Base-by-base conservation (phyloP, 2,888 invertebrate species). In the Meandrusa payeni region DNA sequence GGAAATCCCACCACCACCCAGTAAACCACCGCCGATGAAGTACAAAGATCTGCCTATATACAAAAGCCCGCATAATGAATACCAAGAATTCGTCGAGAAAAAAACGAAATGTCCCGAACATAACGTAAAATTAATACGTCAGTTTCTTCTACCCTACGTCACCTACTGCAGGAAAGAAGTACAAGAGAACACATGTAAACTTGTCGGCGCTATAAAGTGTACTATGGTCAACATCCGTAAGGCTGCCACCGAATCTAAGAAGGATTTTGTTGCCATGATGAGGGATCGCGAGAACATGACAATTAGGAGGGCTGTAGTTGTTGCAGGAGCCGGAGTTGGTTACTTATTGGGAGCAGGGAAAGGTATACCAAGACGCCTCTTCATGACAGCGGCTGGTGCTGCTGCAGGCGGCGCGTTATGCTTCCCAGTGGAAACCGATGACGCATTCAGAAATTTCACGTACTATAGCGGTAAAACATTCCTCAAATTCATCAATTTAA, bases 351-450 rank as follows among this genome's bases (percentile, higher is more conserved):
- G 58, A 2, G 37, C 45, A 3, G 52, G 55, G 1, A 54, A 47
- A 4, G 57, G 62, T 0, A 36, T 67, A 3, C 55, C 69, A 0
- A 48, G 52, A 2, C 51, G 56, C 4, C 0, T 71, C 0, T 55
- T 76, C 37, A 64, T 50, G 20, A 61, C 71, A 0, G 50, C 61
- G 0, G 12, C 67, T 0, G 74, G 76, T 0, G 53, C 67, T 0
- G 41, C 76, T 0, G 46, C 64, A 0, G 48, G 64, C 1, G 80
- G 79, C 0, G 64, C 73, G 0, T 13, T 78, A 0, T 72, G 73
- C 48, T 78, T 76, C 13, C 79, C 80, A 0, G 63, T 71, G n/a
- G 74, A 76, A 44, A 76, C 77, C 0, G 82, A 83, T 28, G 57
- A 63, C 1, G 33, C 50, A 0, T 67, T 83, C 12, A 61, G 78